phyloP scores from a whole-genome alignment of 2,888 invertebrate species.

The Acronicta psi region DNA sequence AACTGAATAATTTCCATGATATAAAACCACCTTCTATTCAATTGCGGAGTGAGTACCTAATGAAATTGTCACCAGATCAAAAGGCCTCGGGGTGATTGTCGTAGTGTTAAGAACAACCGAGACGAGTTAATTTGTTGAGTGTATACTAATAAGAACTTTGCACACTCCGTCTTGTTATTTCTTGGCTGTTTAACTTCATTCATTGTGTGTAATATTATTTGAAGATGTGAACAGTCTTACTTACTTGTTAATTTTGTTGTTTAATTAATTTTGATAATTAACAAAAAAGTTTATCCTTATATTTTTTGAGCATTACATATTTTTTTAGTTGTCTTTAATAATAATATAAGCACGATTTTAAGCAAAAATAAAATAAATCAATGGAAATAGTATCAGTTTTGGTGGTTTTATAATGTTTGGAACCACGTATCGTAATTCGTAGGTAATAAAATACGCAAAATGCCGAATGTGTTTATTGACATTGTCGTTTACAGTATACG shows the following conservation, averaged over 20 bases:
- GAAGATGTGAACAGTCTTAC: not conserved
- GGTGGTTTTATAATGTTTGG: no score
- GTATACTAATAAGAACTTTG: conserved; percentile 25
- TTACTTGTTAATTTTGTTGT: not conserved
- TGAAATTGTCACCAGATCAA: conserved; percentile 47
- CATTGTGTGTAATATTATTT: conserved; percentile 20
- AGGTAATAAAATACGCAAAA: no score
- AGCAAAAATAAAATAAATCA: no score
- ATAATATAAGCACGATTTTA: no score
- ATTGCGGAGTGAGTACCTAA: conserved; percentile 37
- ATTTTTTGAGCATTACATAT: no score
- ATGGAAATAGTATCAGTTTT: no score
- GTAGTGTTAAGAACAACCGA: conserved; percentile 27
- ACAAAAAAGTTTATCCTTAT: no score
- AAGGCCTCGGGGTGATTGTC: conserved; percentile 33
- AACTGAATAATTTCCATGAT: conserved; percentile 39
- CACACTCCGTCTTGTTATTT: conserved; percentile 10
- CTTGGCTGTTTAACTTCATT: conserved; percentile 3
- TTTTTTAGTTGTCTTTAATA: no score
- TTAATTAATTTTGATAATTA: not conserved
- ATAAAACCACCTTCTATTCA: conserved; percentile 44
- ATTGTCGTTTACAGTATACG: no score
- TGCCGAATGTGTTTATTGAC: no score
- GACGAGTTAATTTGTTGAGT: conserved; percentile 29
- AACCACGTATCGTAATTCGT: no score